Percentiles rank a stretch among this genome's conserved stretches.
Conservation (phyloP, 2,113 vertebrate species). For the Tenrec ecaudatus region DNA sequence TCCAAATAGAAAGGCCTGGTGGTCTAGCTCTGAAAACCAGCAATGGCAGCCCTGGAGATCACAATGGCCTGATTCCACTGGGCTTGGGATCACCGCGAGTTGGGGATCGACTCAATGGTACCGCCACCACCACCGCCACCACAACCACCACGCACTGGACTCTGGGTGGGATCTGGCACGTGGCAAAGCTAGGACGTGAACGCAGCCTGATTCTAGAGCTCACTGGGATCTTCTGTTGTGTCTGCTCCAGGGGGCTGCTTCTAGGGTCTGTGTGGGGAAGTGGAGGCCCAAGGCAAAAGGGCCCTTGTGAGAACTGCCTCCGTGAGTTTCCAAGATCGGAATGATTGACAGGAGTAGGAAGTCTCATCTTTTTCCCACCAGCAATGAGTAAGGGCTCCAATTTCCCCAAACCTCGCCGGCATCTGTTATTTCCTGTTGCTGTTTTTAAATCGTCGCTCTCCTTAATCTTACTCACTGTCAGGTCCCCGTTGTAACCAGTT, state of each 20-base stretch:
- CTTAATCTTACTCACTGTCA: too few relatives aligned
- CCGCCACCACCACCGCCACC: not conserved
- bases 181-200: not conserved
- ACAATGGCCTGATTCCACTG: not conserved
- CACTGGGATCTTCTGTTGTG: accelerated
- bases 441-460: too few relatives aligned
- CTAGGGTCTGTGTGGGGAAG: not conserved
- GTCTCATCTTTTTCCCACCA: too few relatives aligned
- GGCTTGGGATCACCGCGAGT: not conserved
- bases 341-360: too few relatives aligned
- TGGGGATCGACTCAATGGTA: not conserved
- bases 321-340: too few relatives aligned
- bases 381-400: too few relatives aligned
- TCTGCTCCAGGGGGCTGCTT: accelerated
- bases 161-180: not conserved
- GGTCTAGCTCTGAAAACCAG: not conserved
- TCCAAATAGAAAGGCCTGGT: not conserved
- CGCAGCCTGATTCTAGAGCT: not conserved
- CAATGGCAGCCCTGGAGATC: not conserved
- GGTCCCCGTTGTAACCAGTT: too few relatives aligned
- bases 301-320: too few relatives aligned
- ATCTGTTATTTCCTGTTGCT: too few relatives aligned
- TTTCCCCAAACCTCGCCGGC: too few relatives aligned
- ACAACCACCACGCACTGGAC: not conserved
- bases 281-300: not conserved